Percentiles rank a stretch among this genome's conserved stretches.
These are phyloP conservation scores for Oreamnos americanus DNA, from an alignment of 2,113 vertebrate genomes.

Conservation along the genomic window DNA sequence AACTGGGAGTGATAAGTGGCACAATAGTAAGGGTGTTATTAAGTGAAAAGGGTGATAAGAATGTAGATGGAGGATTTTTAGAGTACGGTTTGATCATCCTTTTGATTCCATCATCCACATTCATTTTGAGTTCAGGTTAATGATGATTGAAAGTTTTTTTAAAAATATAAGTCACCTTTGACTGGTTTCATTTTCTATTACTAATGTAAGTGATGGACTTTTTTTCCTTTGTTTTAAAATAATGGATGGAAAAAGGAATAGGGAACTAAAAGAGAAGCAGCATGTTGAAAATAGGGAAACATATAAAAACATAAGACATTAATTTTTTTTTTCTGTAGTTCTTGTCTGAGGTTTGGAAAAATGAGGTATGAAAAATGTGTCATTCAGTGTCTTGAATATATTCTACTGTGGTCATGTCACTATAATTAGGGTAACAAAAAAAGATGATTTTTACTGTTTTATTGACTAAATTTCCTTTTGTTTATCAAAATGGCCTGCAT, in stretches of 20 bases:
- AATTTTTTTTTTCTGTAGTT: constrained; percentile 21
- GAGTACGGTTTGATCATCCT: background rate
- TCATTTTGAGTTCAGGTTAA: background rate
- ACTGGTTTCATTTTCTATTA: background rate
- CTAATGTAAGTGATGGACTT: background rate
- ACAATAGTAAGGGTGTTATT: background rate
- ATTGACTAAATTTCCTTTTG: background rate
- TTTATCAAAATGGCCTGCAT: background rate
- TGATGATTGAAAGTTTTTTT: background rate
- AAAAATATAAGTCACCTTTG: background rate
- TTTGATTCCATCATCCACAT: background rate
- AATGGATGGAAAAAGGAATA: background rate
- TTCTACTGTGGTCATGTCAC: background rate
- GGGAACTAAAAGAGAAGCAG: background rate
- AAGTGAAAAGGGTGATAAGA: background rate
- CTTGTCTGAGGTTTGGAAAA: background rate
- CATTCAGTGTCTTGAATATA: background rate
- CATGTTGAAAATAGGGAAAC: background rate
- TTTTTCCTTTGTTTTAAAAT: background rate
- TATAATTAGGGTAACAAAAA: background rate
- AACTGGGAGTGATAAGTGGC: too few species aligned
- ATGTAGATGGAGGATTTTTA: background rate
- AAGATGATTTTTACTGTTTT: constrained; percentile 7
- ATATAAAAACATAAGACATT: background rate
- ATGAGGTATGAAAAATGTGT: background rate